These are phyloP conservation scores for Arge pagana DNA, from an alignment of 2,888 invertebrate genomes.

Conservation along the genomic window DNA sequence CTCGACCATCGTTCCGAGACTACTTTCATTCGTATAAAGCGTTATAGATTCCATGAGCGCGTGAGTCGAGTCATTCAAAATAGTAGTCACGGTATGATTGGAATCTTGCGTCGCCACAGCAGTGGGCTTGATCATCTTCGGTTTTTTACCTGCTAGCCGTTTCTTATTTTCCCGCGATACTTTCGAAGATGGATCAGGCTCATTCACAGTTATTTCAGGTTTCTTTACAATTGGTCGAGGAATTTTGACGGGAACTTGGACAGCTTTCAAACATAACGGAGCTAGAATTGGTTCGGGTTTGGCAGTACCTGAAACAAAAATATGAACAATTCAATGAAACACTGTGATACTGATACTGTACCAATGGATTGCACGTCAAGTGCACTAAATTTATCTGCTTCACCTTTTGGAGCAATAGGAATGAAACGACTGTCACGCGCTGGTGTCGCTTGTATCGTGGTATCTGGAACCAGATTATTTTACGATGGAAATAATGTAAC, in stretches of 20 bases:
- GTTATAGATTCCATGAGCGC: constrained; percentile 44
- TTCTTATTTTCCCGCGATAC: constrained; percentile 1
- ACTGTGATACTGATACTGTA: neutral
- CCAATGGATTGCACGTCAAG: too few species aligned
- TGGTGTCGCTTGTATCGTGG: too few species aligned
- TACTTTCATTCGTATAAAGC: constrained; percentile 44
- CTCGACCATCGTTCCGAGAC: constrained; percentile 36
- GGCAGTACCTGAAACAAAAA: neutral
- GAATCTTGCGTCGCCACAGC: neutral
- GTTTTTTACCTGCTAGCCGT: too few species aligned
- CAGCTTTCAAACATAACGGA: constrained; percentile 33
- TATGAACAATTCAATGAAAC: neutral
- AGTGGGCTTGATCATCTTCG: neutral
- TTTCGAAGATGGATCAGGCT: neutral
- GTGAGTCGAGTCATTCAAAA: neutral
- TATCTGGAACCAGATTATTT: too few species aligned
- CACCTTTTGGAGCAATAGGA: constrained; percentile 46
- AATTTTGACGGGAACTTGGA: constrained; percentile 33
- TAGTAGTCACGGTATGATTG: neutral
- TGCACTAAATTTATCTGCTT: neutral
- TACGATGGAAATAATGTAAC: too few species aligned
- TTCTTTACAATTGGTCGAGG: neutral
- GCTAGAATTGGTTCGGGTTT: constrained; percentile 13
- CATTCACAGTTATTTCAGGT: neutral
- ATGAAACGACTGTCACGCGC: constrained; percentile 35